phyloP scores from a whole-genome alignment of 2,797 vertebrate genomes.

The Morelia viridis region DNA sequence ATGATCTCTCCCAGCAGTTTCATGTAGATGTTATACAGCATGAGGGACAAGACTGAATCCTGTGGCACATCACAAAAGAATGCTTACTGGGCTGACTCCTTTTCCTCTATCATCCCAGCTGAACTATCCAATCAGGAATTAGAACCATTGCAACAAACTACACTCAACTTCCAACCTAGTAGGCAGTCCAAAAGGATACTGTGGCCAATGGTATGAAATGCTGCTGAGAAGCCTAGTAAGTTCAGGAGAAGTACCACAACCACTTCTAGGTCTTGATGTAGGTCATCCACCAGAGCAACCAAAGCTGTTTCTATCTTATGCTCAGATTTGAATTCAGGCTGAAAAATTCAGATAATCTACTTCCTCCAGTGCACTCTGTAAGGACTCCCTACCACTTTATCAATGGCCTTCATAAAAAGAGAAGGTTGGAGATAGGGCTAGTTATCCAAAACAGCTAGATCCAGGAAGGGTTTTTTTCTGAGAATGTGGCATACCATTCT shows the following conservation, averaged over 20 bases:
- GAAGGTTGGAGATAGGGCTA: neutral
- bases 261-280: neutral
- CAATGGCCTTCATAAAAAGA: neutral
- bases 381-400: neutral
- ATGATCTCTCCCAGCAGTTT: neutral
- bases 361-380: neutral
- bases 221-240: neutral
- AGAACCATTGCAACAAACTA: neutral
- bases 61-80: neutral
- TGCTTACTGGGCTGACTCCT: neutral
- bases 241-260: neutral
- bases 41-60: neutral
- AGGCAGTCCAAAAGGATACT: neutral
- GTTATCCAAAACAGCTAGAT: neutral
- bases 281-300: neutral
- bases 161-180: neutral
- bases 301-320: neutral
- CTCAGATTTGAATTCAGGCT: neutral
- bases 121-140: neutral
- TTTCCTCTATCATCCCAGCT: neutral
- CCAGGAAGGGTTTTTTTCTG: neutral
- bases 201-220: neutral
- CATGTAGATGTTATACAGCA: neutral
- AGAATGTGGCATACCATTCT: neutral
- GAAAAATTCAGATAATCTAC: neutral